Evolutionary conservation across 2,888 invertebrate genomes (phyloP), one percentile per base, ranked within the genome.

Genomic region (Lasioglossum villosulum): DNA sequence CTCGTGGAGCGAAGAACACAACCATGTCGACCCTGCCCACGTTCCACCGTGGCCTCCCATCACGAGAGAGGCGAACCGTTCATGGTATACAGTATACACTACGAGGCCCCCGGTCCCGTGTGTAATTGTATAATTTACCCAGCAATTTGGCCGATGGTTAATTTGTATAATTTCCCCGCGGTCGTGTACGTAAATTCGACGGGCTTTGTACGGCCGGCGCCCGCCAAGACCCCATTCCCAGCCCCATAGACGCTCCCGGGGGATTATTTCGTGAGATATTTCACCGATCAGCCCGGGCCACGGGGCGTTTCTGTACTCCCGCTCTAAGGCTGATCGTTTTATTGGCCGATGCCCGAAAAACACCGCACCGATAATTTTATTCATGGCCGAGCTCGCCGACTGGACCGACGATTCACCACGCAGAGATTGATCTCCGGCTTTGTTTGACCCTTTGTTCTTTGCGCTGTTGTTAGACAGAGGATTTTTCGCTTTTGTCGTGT

Each of bases 111-210:
- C 77, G 80, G 86, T 80, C 79, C 85, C 82, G 78, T 83, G 86
- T 87, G 90, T 93, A 92, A 93, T 91, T 90, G 91, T 88, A 89
- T 87, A 91, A 93, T 93, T 92, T 91, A 88, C 90, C 78, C 90
- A 79, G 88, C 91, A 93, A 93, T 93, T 92, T 92, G 84, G 87
- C 83, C 89, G 88, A 76, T 89, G 90, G 88, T 91, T 91, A 91
- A 93, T 93, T 92, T 88, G 84, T 92, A 88, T 92, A 93, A 93
- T 93, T 91, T 90, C 78, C 80, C 74, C 79, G 82, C 30, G 75
- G 82, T 76, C 75, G 75, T 74, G 79, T 78, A 45, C 82, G 90
- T 82, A 87, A 87, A 90, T 91, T 90, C 84, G 76, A 27, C 77
- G 74, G 34, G 12, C 23, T 68, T 68, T 34, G 68, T 34, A 19